A percentile compares a stretch with the other conserved stretches of the same genome.
Evolutionary conservation across 92 coral and sea anemone genomes (phyloP).

Genomic region (Umimayanthus kanabou): DNA sequence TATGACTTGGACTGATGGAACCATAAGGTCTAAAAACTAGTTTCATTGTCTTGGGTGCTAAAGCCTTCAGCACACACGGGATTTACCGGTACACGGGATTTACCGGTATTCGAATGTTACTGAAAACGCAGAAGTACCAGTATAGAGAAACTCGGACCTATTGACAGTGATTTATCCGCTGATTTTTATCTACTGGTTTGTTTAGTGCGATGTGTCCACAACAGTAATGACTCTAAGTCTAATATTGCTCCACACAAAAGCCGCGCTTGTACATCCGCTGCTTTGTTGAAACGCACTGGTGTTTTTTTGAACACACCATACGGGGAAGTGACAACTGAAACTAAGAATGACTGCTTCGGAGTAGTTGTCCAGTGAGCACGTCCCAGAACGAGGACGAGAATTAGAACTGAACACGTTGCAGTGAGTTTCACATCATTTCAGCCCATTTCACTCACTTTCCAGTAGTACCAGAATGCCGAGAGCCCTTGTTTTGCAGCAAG

Average conservation of each 20-base stretch:
- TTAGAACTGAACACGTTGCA: background rate
- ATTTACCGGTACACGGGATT: background rate
- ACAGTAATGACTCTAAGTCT: background rate
- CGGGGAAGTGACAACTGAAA: background rate
- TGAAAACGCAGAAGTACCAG: background rate
- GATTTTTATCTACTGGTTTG: no score
- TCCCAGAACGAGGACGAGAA: background rate
- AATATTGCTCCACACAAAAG: background rate
- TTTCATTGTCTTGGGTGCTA: no score
- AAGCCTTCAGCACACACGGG: background rate
- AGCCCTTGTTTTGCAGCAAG: background rate
- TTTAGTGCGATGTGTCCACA: no score
- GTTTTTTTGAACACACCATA: background rate
- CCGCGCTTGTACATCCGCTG: background rate
- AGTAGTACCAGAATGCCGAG: background rate
- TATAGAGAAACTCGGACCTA: background rate
- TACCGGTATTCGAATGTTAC: background rate
- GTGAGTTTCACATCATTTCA: slow-evolving; percentile 12
- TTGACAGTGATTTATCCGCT: background rate
- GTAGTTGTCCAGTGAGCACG: background rate
- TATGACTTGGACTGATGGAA: background rate
- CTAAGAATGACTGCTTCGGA: background rate
- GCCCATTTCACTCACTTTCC: background rate
- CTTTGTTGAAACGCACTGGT: no score
- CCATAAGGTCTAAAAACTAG: background rate